Evolutionary conservation across 2,888 invertebrate genomes (phyloP), one percentile per base, ranked within the genome.

Genomic region (Morpho achilles): DNA sequence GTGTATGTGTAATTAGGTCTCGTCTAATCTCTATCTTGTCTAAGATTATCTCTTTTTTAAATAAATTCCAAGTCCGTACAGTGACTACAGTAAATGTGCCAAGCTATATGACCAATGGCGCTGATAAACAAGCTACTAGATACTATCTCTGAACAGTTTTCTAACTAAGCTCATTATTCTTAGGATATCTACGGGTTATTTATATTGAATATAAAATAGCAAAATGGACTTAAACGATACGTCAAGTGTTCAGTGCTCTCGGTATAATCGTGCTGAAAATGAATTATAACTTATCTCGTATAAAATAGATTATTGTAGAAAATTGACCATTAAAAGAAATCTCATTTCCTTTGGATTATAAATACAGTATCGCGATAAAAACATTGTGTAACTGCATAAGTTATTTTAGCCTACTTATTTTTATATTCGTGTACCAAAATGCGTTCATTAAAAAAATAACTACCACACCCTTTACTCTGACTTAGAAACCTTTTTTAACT

Each of bases 201-300:
- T 64, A 64, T 62, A 64, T 58, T 64, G 56, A 62, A 64, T 64
- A 60, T 62, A 63, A 63, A 63, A 63, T 63, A 60, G 60, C 60
- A 57, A 64, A 64, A 64, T 62, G 58, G 54, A 64, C 62, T 64
- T 62, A 64, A 64, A 62, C 60, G 60, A 59, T 64, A 64, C 54
- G 58, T 50, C 62, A 58, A 60, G 60, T 64, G 64, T 64, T 58
- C 64, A 64, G 55, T 62, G 64, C 62, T 62, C 64, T 64, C 56
- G 51, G 62, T 64, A 64, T 50, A 54, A 10, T 54, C 60, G 51
- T 1, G 10, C 2, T 10, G 56, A 60, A 57, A 62, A 46, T 54
- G 7, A 47, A 10, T 41, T 46, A 45, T 16, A n/a, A 8, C 41
- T 46, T 47, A 46, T 46, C 40, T 41, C 8, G 23, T 1, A 22